A percentile compares a stretch with the other conserved stretches of the same genome.
These are phyloP conservation scores for Ptiloglossa arizonensis DNA, from an alignment of 1,140 invertebrate species.

Conservation along the genomic window DNA sequence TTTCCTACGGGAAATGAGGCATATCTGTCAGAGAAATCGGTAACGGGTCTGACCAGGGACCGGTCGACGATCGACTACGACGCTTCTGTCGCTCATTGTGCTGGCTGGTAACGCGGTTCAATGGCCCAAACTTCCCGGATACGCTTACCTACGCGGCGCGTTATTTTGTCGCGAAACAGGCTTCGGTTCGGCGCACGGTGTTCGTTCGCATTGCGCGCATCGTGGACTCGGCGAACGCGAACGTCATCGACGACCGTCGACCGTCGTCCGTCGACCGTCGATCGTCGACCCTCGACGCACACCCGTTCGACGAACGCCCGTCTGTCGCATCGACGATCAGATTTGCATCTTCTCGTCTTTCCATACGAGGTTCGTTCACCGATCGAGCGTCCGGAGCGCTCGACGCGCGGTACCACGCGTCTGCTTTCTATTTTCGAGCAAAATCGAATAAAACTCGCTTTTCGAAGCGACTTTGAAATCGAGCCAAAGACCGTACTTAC, in stretches of 20 bases:
- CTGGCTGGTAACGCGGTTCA: conserved; percentile 71
- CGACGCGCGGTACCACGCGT: not conserved
- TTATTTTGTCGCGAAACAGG: conserved; percentile 60
- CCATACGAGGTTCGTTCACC: not conserved
- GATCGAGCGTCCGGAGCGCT: not conserved
- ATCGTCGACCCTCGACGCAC: not conserved
- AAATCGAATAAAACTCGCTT: no score
- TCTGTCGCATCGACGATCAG: not conserved
- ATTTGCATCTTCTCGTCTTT: not conserved
- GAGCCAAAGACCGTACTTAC: no score
- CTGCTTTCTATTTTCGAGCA: no score
- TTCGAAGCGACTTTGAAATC: no score
- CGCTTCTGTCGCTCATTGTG: conserved; percentile 55
- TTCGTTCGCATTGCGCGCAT: conserved; percentile 1
- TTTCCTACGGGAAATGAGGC: conserved; percentile 49
- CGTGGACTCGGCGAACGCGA: no score
- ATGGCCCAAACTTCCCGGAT: conserved; percentile 81
- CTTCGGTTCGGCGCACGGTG: not conserved
- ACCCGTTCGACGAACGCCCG: not conserved
- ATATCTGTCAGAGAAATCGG: conserved; percentile 53
- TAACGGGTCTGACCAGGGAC: conserved; percentile 21
- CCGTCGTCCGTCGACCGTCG: not conserved
- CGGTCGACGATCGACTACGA: conserved; percentile 55
- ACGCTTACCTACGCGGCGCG: conserved; percentile 60
- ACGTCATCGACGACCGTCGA: not conserved